These are phyloP conservation scores for Alligator mississippiensis DNA, from an alignment of 2,113 vertebrate species.

Conservation along the genomic window DNA sequence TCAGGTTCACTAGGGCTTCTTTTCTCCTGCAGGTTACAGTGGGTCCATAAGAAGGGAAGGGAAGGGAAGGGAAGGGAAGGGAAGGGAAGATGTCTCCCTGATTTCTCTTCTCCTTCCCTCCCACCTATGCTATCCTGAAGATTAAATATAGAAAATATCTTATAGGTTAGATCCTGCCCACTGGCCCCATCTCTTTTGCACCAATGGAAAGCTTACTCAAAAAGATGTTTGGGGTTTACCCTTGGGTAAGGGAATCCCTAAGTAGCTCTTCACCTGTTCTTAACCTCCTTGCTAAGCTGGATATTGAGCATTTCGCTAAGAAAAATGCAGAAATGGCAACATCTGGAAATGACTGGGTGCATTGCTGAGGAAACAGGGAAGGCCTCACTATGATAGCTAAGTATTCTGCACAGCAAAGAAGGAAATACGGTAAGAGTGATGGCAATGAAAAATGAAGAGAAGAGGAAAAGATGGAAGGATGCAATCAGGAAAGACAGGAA, in stretches of 20 bases:
- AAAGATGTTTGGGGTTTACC: neutral
- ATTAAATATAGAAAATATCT: neutral
- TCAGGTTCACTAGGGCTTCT: neutral
- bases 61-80: neutral
- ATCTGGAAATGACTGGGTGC: too few relatives aligned
- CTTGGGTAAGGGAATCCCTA: neutral
- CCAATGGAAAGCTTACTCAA: neutral
- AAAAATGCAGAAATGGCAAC: too few relatives aligned
- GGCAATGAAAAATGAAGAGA: too few relatives aligned
- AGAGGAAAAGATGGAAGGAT: too few relatives aligned
- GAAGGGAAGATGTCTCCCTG: neutral
- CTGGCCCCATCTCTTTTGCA: neutral
- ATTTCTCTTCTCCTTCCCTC: neutral
- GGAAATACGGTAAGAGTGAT: too few relatives aligned
- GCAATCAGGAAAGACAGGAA: too few relatives aligned
- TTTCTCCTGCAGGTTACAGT: neutral
- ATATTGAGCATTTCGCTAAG: neutral
- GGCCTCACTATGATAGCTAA: too few relatives aligned
- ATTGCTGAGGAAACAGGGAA: too few relatives aligned
- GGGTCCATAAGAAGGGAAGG: neutral
- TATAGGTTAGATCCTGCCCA: neutral
- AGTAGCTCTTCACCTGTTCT: neutral
- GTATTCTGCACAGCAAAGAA: too few relatives aligned
- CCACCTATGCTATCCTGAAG: neutral
- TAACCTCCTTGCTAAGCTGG: neutral